Evolutionary conservation across 1,140 invertebrate species (phyloP).

Genomic region (Frieseomelitta varia): DNA sequence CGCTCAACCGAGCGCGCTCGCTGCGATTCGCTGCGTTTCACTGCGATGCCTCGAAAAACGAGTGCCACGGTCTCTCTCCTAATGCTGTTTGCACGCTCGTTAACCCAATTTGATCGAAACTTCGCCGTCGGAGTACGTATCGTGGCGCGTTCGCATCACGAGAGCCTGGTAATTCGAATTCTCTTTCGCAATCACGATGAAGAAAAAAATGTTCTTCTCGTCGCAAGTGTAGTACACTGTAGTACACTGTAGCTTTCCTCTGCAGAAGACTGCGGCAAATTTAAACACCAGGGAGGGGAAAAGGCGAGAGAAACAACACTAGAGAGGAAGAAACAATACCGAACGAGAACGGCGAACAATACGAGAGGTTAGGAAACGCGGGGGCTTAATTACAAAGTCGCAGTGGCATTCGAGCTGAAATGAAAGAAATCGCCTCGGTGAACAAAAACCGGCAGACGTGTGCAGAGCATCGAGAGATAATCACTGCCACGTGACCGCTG

Average conservation of each 20-base stretch:
- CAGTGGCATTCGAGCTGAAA: constrained; percentile 44
- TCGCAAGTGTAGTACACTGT: too few relatives aligned
- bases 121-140: too few relatives aligned
- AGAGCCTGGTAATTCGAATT: too few relatives aligned
- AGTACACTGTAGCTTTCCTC: too few relatives aligned
- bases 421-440: constrained; percentile 33
- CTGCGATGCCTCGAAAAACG: background rate
- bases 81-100: background rate
- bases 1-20: too few relatives aligned
- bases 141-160: background rate
- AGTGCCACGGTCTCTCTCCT: background rate
- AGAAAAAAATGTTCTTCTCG: too few relatives aligned
- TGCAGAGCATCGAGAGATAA: constrained; percentile 68
- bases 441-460: constrained; percentile 60
- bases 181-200: too few relatives aligned
- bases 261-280: too few relatives aligned
- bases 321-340: too few relatives aligned
- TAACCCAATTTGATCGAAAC: constrained; percentile 9
- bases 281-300: too few relatives aligned
- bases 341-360: too few relatives aligned
- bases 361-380: constrained; percentile 20
- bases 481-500: constrained; percentile 68
- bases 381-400: constrained; percentile 61
- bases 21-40: background rate
- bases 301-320: background rate